These are phyloP conservation scores for Nemurella pictetii DNA, from an alignment of 2,888 invertebrate genomes.

Conservation along the genomic window DNA sequence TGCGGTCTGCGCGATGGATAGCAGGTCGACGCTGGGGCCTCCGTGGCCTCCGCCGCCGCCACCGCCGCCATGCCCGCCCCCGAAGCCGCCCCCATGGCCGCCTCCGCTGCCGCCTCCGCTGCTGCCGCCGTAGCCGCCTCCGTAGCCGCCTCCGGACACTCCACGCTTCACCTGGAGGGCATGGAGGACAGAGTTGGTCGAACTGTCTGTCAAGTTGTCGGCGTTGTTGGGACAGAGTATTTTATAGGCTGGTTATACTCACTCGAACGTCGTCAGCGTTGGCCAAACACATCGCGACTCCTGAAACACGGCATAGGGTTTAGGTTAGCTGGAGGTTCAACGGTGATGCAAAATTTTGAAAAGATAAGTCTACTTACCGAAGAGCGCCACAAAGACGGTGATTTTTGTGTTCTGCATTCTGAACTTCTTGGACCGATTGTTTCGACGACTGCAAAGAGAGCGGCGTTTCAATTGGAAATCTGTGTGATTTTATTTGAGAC, in stretches of 20 bases:
- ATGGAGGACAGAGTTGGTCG: neutral
- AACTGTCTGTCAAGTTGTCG: neutral
- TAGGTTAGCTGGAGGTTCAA: neutral
- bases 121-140: neutral
- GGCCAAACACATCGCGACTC: neutral
- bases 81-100: neutral
- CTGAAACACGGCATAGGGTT: neutral
- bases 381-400: neutral
- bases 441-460: neutral
- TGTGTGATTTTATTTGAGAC: neutral
- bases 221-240: neutral
- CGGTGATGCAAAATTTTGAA: neutral
- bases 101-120: neutral
- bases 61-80: neutral
- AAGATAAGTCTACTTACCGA: neutral
- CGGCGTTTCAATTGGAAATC: neutral
- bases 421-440: neutral
- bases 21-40: conserved; percentile 10
- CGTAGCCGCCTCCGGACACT: neutral
- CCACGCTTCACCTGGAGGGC: neutral
- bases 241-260: neutral
- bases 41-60: neutral
- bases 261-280: neutral
- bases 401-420: neutral
- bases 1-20: neutral